A percentile compares a stretch with the other conserved stretches of the same genome.
phyloP scores from a whole-genome alignment of 2,113 vertebrate genomes.

The Pseudois nayaur region DNA sequence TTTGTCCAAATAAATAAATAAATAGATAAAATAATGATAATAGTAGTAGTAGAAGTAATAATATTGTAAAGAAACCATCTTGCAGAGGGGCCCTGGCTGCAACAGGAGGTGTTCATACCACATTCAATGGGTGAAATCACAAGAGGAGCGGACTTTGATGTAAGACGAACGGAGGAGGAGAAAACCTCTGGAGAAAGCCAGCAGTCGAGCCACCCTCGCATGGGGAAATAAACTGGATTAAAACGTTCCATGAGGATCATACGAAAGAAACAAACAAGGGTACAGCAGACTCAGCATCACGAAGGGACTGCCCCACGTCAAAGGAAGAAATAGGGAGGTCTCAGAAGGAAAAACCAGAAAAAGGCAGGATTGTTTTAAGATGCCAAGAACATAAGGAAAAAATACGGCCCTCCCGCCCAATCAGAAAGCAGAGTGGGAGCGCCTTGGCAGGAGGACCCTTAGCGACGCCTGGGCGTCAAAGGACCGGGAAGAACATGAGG shows the following conservation, averaged over 20 bases:
- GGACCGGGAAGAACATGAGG: neutral
- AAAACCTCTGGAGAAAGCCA: neutral
- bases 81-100: neutral
- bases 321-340: neutral
- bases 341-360: neutral
- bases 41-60: neutral
- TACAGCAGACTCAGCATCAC: neutral
- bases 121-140: neutral
- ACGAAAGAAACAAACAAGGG: neutral
- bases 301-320: neutral
- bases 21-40: neutral
- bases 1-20: neutral
- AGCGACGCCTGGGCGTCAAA: neutral
- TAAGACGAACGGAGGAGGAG: neutral
- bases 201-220: neutral
- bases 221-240: neutral
- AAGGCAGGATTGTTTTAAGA: neutral
- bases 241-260: neutral
- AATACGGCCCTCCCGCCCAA: neutral
- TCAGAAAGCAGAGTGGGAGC: neutral
- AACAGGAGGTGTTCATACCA: neutral
- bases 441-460: neutral
- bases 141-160: neutral
- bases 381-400: neutral
- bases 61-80: neutral